Conservation (phyloP, 2,888 invertebrate species). For the Ectemnius cavifrons region DNA sequence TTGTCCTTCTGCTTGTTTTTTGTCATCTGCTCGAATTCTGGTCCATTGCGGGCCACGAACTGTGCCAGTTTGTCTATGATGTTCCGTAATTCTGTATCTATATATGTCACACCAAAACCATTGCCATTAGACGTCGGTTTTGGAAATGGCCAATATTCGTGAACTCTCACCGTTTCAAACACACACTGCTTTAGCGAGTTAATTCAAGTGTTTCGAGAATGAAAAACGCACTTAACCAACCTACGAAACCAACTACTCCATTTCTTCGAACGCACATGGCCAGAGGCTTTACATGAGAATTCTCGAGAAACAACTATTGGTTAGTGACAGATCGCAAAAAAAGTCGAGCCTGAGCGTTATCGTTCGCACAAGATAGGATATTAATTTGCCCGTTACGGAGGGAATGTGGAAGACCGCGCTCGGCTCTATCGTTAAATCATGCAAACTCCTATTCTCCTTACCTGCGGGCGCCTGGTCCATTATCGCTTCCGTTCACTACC, state of each 20-base stretch:
- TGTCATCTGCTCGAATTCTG: conserved; percentile 99
- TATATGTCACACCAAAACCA: conserved; percentile 38
- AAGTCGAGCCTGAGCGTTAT: too few relatives aligned
- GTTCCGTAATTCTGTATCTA: conserved; percentile 95
- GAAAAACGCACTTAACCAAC: too few relatives aligned
- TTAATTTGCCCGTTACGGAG: conserved; percentile 37
- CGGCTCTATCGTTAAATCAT: conserved; percentile 34
- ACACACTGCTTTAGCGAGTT: too few relatives aligned
- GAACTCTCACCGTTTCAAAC: not conserved
- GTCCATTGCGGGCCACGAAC: conserved; percentile 99
- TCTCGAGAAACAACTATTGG: conserved; percentile 5
- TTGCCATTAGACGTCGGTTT: conserved; percentile 1
- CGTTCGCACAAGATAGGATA: conserved; percentile 30
- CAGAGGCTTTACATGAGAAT: not conserved
- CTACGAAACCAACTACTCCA: too few relatives aligned
- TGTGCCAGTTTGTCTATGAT: conserved; percentile 99
- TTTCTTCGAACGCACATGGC: too few relatives aligned
- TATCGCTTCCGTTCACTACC: conserved; percentile 50
- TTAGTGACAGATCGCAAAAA: not conserved
- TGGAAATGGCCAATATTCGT: conserved; percentile 21
- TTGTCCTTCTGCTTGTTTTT: conserved; percentile 99
- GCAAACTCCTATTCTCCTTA: conserved; percentile 51
- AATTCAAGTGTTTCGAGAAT: too few relatives aligned
- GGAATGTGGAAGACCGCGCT: conserved; percentile 56
- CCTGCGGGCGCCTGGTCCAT: conserved; percentile 76